Evolutionary conservation across 2,888 invertebrate genomes (phyloP), one percentile per base, ranked within the genome.

Genomic region (Eupithecia abbreviata): DNA sequence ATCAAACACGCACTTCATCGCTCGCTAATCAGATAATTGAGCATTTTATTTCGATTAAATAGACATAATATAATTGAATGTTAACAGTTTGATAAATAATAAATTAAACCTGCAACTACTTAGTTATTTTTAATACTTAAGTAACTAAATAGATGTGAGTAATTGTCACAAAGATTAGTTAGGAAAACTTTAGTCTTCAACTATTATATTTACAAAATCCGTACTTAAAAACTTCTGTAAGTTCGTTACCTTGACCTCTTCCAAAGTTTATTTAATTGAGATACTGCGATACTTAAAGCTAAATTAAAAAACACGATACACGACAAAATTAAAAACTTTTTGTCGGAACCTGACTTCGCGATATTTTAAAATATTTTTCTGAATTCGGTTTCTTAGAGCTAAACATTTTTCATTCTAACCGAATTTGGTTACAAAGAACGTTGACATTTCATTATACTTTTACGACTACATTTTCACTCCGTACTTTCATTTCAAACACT

Each of bases 401-500:
- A 3, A 58, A 55, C n/a, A 4, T 55, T 55, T 18, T 58, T 18
- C 18, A 18, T 58, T 7, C 3, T 3, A 62, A 62, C 18, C 12
- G 12, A 62, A 30, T 62, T 58, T 30, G 58, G 58, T 58, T 18
- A 18, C 58, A 58, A 58, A 58, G 30, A 4, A 18, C 18, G 18
- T 62, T 62, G 30, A 62, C 62, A 30, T 62, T 62, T 62, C 62
- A 62, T 62, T 62, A n/a, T 30, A 12, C 18, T 18, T 62, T 62
- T 30, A 62, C 9, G 62, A 12, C 12, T 30, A 30, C 18, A 62
- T 62, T 89, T 88, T 84, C 81, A 81, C 79, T 84, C 78, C 78
- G 83, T 80, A 85, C 84, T 30, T 30, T 85, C 86, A 86, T 85
- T 85, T 87, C 83, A 81, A 81, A 84, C 83, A 86, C 79, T 82